Percentiles rank a stretch among this genome's conserved stretches.
Evolutionary conservation across 2,797 vertebrate species (phyloP).

Genomic region (Lacerta bilineata): DNA sequence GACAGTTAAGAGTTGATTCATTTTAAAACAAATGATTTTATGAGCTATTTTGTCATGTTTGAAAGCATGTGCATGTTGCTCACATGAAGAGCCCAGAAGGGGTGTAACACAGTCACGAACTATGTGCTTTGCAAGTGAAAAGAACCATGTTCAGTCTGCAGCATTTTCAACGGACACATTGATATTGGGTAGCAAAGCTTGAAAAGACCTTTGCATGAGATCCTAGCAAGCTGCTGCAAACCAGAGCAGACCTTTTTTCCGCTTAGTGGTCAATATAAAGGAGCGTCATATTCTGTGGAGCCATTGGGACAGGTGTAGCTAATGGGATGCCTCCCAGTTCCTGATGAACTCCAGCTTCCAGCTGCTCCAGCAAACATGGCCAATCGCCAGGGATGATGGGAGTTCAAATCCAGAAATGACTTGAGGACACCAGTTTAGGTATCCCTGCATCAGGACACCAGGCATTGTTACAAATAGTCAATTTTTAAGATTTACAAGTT

Average conservation of each 20-base stretch:
- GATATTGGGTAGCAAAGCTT: neutral
- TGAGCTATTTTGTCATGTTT: slow-evolving; percentile 24
- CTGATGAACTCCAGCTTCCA: neutral
- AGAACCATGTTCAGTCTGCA: neutral
- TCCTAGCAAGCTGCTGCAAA: neutral
- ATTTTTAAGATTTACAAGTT: too few species aligned
- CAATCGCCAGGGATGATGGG: neutral
- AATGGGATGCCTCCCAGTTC: neutral
- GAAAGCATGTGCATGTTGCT: neutral
- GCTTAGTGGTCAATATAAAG: neutral
- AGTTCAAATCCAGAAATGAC: neutral
- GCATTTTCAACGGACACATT: neutral
- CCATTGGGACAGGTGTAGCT: neutral
- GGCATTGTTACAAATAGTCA: too few species aligned
- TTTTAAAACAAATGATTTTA: slow-evolving; percentile 46
- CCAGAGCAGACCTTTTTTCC: neutral
- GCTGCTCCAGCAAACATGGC: too few species aligned
- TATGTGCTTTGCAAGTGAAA: neutral
- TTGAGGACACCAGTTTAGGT: neutral
- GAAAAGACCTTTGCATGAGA: neutral
- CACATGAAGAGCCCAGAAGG: slow-evolving; percentile 1
- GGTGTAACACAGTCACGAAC: neutral
- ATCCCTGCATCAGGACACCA: too few species aligned
- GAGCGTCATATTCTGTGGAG: too few species aligned
- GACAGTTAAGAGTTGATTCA: neutral